Evolutionary conservation across 2,888 invertebrate genomes (phyloP), one percentile per base, ranked within the genome.

Genomic region (Zootermopsis nevadensis): DNA sequence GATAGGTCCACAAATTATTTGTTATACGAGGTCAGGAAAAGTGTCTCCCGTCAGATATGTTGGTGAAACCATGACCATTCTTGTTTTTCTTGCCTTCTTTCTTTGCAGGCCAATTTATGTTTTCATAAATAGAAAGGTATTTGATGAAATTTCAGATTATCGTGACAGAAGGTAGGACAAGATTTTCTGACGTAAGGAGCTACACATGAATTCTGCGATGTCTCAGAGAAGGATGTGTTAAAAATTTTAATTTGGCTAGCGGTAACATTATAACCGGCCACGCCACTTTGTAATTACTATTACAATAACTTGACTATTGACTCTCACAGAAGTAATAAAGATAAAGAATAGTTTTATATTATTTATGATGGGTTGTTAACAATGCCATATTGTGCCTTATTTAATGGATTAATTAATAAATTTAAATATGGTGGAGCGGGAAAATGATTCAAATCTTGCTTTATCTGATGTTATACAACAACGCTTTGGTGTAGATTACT

Each of bases 371-470:
- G 24, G 8, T 66, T 15, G 66, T 66, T 24, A 66, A 24, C 24
- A 15, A 27, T 66, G 66, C 24, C 66, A 66, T 66, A 15, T 66
- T 66, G 7, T 24, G 22, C 24, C 27, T 15, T 24, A 66, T 10
- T 7, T 66, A 66, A 66, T 24, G 66, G 6, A 66, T 66, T 66
- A n/a, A 66, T 66, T 27, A 66, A 66, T 66, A 66, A 66, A 24
- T 24, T 66, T 66, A 15, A 66, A n/a, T n/a, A n/a, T n/a, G n/a
- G n/a, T n/a, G n/a, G n/a, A 10, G 66, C 27, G 24, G 7, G 24
- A 66, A n/a, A 66, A 24, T 66, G 66, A 66, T 66, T 24, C 24
- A 66, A 66, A 66, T 66, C 66, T 66, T n/a, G n/a, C 48, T 48
- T 8, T 48, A 48, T 8, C 15, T 48, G 15, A 15, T 48, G 48